These are phyloP conservation scores for Parazoanthus swiftii DNA, from an alignment of 92 coral and sea anemone species.

Conservation along the genomic window DNA sequence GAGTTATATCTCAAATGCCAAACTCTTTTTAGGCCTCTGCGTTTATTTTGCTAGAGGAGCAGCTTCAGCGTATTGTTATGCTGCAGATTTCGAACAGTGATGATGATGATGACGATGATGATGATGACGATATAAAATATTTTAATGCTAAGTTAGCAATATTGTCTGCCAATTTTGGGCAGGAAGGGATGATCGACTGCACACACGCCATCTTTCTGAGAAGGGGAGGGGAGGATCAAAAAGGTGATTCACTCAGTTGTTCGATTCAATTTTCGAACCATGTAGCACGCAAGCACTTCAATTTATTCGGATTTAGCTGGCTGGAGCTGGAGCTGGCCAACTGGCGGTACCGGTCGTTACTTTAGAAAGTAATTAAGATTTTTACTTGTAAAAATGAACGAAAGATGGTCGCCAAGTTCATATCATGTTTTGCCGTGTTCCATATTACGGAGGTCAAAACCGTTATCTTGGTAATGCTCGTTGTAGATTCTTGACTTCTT, in stretches of 20 bases:
- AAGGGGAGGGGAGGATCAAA: neutral
- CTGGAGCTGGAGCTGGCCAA: neutral
- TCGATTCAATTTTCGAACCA: neutral
- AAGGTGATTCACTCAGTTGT: neutral
- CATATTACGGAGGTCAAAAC: neutral
- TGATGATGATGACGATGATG: too few relatives aligned
- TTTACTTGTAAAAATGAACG: neutral
- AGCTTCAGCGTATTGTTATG: neutral
- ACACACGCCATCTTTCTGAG: neutral
- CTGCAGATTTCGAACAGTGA: neutral
- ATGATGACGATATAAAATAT: too few relatives aligned
- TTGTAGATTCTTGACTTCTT: too few relatives aligned
- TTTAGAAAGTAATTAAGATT: neutral
- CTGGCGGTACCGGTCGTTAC: neutral
- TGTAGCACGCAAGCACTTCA: too few relatives aligned
- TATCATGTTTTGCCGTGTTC: neutral
- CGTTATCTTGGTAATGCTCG: too few relatives aligned
- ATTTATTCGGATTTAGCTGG: neutral
- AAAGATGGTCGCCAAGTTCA: neutral
- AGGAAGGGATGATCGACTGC: neutral
- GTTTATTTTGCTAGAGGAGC: neutral
- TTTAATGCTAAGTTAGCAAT: too few relatives aligned
- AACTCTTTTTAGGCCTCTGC: too few relatives aligned
- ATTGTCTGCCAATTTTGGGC: neutral
- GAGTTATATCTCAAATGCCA: neutral